A percentile compares a stretch with the other conserved stretches of the same genome.
Conservation (phyloP, 2,888 invertebrate species). For the Holacanthella duospinosa region DNA sequence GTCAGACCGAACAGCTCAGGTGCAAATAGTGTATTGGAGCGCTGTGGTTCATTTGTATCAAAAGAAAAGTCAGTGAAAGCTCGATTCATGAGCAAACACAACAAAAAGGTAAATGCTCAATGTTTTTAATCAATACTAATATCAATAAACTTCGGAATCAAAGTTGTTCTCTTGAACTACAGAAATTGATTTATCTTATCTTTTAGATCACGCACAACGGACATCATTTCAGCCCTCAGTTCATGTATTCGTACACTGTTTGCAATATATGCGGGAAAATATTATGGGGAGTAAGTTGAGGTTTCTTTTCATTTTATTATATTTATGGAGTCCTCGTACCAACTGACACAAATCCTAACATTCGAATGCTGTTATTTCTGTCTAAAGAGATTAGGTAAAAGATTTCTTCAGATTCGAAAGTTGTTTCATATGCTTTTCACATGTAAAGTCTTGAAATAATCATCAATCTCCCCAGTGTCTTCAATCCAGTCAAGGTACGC, state of each 20-base stretch:
- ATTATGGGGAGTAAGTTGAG: slow-evolving; percentile 88
- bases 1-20: slow-evolving; percentile 48
- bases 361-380: too few species aligned
- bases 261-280: slow-evolving; percentile 88
- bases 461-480: too few species aligned
- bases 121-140: background rate
- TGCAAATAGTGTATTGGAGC: slow-evolving; percentile 53
- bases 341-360: too few species aligned
- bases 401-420: too few species aligned
- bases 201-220: slow-evolving; percentile 65
- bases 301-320: too few species aligned
- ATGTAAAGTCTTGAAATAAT: too few species aligned
- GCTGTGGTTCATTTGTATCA: slow-evolving; percentile 71
- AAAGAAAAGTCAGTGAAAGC: slow-evolving; percentile 69
- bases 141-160: background rate
- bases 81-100: slow-evolving; percentile 52
- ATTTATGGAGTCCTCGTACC: too few species aligned
- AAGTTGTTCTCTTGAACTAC: background rate
- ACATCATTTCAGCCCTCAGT: slow-evolving; percentile 78
- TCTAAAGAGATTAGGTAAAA: too few species aligned
- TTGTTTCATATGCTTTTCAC: too few species aligned
- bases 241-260: slow-evolving; percentile 77
- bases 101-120: slow-evolving; percentile 49
- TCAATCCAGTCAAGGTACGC: too few species aligned
- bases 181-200: background rate